Base-by-base conservation (phyloP, 2,888 invertebrate genomes). In the Tillus elongatus region DNA sequence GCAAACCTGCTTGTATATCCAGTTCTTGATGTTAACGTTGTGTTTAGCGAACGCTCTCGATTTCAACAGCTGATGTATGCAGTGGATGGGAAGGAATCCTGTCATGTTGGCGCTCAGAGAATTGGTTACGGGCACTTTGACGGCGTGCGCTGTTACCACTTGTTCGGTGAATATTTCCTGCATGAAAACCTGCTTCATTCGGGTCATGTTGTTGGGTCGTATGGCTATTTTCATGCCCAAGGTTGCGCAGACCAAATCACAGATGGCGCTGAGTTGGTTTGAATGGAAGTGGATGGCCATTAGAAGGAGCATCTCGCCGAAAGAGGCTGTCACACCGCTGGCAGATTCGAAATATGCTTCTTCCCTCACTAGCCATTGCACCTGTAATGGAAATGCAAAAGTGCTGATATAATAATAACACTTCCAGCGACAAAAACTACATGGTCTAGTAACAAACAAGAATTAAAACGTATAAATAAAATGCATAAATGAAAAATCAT, bases 251-350 rank as follows among this genome's bases (percentile, higher is more conserved):
- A 96, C 92, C 26, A 96, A 70, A 56, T 96, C 96, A 36, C 89
- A 86, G 36, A 97, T 92, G 3, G 93, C 91, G 35, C 83, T 79
- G 43, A 92, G 72, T 64, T 96, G 95, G 58, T 91, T 92, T 49
- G 91, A 88, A 62, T 96, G 96, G 61, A 96, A 96, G 63, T 96
- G 95, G 47, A 96, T 93, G 0, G 96, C 96, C 73, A 96, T 87
- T 41, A 97, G 67, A 0, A 96, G 76, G 35, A 97, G 67, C 89
- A 96, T 91, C 69, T 96, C 95, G 1, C 92, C 93, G 58, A 93
- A 90, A 2, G 92, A 91, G 1, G 89, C 87, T 2, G 83, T 81
- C 0, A 82, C 82, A 0, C 87, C 89, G 31, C 86, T 84, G 15
- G 82, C 82, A 69, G 80, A 82, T 65, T 87, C 86, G 57, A 90